These are phyloP conservation scores for Bradypodion ventrale DNA, from an alignment of 2,797 vertebrate genomes.

Conservation along the genomic window DNA sequence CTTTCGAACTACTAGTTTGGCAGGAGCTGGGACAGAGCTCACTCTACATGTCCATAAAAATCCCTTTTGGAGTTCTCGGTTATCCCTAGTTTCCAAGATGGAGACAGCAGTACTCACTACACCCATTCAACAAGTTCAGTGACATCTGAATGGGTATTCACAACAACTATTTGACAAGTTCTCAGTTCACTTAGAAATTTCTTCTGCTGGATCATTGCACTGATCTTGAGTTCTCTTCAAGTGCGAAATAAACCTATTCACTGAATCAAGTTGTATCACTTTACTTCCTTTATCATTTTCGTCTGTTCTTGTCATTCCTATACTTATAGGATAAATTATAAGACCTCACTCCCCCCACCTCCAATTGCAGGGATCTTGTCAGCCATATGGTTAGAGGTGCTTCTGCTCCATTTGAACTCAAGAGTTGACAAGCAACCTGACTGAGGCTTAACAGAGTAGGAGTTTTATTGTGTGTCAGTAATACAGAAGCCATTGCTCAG, in stretches of 20 bases:
- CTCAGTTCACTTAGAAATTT: not conserved
- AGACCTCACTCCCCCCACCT: slow-evolving; percentile 33
- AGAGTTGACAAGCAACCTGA: slow-evolving; percentile 58
- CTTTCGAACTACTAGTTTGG: too few relatives aligned
- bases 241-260: not conserved
- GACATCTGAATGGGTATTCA: not conserved
- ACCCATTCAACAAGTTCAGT: not conserved
- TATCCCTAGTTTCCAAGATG: not conserved
- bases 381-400: slow-evolving; percentile 36
- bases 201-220: not conserved
- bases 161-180: too few relatives aligned
- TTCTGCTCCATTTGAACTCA: slow-evolving; percentile 28
- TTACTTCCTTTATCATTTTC: slow-evolving; percentile 6
- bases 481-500: slow-evolving; percentile 60
- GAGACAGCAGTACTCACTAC: not conserved
- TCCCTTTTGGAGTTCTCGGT: not conserved
- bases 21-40: too few relatives aligned
- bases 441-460: slow-evolving; percentile 30
- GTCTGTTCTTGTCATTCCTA: not conserved
- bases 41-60: not conserved
- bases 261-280: not conserved
- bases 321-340: slow-evolving; percentile 17
- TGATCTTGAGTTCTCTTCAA: not conserved
- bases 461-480: slow-evolving; percentile 57
- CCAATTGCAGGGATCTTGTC: slow-evolving; percentile 61